phyloP scores from a whole-genome alignment of 2,797 vertebrate species.

The Ispidina lecontei region DNA sequence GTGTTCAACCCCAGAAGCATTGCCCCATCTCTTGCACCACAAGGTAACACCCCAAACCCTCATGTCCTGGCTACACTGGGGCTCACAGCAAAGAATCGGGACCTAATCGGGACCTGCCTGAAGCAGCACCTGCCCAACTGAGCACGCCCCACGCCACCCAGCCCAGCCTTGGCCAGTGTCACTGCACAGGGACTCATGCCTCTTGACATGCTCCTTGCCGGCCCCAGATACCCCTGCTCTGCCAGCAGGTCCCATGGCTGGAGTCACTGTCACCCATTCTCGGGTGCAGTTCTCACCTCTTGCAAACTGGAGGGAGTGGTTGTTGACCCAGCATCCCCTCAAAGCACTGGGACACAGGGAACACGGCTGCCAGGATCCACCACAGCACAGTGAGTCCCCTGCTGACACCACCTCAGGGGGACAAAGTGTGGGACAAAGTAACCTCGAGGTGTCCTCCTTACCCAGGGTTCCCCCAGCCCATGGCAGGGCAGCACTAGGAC shows the following conservation, averaged over 20 bases:
- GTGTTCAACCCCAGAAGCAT: background rate
- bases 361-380: rapidly evolving
- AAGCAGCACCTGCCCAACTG: rapidly evolving
- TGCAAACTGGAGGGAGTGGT: background rate
- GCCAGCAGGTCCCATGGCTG: background rate
- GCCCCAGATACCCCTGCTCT: background rate
- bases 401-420: background rate
- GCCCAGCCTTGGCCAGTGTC: background rate
- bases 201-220: background rate
- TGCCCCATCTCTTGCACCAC: background rate
- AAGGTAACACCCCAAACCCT: background rate
- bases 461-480: background rate
- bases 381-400: background rate
- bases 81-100: background rate
- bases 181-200: background rate
- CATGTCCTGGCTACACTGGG: rapidly evolving
- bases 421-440: background rate
- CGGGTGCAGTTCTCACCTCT: background rate
- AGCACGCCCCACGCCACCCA: background rate
- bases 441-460: background rate
- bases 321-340: background rate
- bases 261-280: background rate
- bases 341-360: background rate
- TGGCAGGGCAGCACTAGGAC: rapidly evolving
- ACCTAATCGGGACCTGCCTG: background rate